These are phyloP conservation scores for Eupeodes corollae DNA, from an alignment of 1,140 invertebrate species.

Conservation along the genomic window DNA sequence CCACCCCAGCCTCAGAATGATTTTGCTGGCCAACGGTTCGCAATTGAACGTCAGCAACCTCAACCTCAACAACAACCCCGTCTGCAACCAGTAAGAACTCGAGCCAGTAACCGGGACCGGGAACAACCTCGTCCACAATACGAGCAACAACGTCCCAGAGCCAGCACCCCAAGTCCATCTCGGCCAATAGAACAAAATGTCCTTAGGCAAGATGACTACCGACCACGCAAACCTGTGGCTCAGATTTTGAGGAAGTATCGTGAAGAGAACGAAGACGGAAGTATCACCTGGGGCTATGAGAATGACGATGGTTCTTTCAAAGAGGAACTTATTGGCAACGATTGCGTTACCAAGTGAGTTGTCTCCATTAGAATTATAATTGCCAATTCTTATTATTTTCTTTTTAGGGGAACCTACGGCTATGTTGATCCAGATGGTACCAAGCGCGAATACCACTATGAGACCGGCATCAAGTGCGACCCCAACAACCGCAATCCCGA, in stretches of 20 bases:
- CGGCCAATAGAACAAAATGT: neutral
- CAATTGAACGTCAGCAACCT: slow-evolving; percentile 12
- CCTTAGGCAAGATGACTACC: slow-evolving; percentile 37
- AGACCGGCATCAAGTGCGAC: slow-evolving; percentile 57
- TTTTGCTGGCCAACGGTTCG: neutral
- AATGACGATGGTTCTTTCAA: slow-evolving; percentile 61
- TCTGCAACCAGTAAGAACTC: slow-evolving; percentile 9
- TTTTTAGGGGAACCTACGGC: slow-evolving; percentile 59
- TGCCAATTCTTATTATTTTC: too few relatives aligned
- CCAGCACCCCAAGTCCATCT: neutral
- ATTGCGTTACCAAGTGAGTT: slow-evolving; percentile 54
- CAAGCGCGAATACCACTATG: slow-evolving; percentile 58
- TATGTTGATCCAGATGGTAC: slow-evolving; percentile 71
- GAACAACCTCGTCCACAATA: neutral
- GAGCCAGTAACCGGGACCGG: slow-evolving; percentile 2
- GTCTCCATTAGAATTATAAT: too few relatives aligned
- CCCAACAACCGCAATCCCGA: slow-evolving; percentile 47
- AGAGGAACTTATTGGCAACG: slow-evolving; percentile 67
- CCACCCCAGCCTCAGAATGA: slow-evolving; percentile 8
- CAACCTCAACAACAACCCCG: slow-evolving; percentile 20
- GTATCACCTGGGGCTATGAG: slow-evolving; percentile 76
- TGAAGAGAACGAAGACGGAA: slow-evolving; percentile 68
- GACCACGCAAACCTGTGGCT: slow-evolving; percentile 42
- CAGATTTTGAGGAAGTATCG: slow-evolving; percentile 63
- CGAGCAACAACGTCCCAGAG: neutral